Percentiles rank a stretch among this genome's conserved stretches.
phyloP scores from a whole-genome alignment of 2,888 invertebrate species.

The Himalopsyche anomala region DNA sequence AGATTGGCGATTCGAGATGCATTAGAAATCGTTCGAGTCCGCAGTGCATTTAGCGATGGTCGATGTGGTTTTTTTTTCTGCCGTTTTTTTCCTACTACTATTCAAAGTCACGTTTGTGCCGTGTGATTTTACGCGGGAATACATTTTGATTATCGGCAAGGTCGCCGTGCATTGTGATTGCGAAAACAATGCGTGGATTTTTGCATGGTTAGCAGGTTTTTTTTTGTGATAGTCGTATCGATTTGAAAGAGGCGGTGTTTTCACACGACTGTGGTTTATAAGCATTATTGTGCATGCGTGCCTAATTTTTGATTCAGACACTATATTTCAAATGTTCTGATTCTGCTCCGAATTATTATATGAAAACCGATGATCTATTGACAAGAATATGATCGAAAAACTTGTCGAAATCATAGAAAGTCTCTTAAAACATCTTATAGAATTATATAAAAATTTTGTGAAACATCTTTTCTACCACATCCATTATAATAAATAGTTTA shows the following conservation, averaged over 20 bases:
- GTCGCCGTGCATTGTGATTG: neutral
- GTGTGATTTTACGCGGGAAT: neutral
- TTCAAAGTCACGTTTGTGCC: constrained; percentile 33
- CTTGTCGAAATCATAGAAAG: too few relatives aligned
- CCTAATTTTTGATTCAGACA: too few relatives aligned
- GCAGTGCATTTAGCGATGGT: constrained; percentile 45
- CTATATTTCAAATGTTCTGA: too few relatives aligned
- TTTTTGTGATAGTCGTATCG: neutral
- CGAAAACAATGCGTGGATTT: neutral
- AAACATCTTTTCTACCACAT: too few relatives aligned
- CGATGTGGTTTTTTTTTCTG: constrained; percentile 39
- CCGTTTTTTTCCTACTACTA: neutral
- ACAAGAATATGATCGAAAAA: too few relatives aligned
- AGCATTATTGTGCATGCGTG: neutral
- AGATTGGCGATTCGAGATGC: constrained; percentile 11
- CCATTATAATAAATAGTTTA: too few relatives aligned
- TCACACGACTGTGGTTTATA: neutral
- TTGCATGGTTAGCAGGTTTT: neutral
- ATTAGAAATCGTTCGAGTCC: constrained; percentile 28
- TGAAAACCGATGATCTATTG: too few relatives aligned
- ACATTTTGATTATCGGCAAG: constrained; percentile 2
- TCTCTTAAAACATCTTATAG: too few relatives aligned
- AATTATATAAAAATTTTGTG: too few relatives aligned
- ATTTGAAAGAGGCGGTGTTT: neutral
- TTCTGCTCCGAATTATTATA: too few relatives aligned